Evolutionary conservation across 1,140 invertebrate species (phyloP), one percentile per base, ranked within the genome.

Genomic region (Drosophila yakuba): DNA sequence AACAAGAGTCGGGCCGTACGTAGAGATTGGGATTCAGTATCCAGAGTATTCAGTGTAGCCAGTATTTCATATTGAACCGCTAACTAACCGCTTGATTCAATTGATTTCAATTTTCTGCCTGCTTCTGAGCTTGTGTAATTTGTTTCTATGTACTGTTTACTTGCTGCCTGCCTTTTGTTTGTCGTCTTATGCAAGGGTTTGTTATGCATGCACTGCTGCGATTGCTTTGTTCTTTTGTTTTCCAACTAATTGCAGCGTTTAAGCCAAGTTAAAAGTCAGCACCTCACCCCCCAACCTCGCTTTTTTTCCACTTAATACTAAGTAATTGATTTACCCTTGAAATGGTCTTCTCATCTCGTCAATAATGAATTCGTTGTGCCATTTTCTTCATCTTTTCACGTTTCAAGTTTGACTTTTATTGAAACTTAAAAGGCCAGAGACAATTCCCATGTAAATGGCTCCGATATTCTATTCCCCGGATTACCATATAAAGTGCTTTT

Each of bases 1-100:
- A 83, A 83, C 48, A 92, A 92, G 50, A 90, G 79, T 35, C 78
- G 81, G 38, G 63, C 91, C 66, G 91, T 92, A 92, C 76, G 91
- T 92, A 91, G 39, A 71, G 45, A 44, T 39, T 47, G 23, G 54
- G 51, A 52, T 66, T 23, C n/a, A 50, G 39, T 20, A 58, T 51
- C 23, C 43, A 58, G 32, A 39, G 3, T 38, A 38, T 58, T 3
- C 23, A 23, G 23, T 23, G 23, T 23, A 23, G 2, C 3, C 23
- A 3, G 23, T 4, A 25, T 25, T 4, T 25, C 58, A 35, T 51
- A 43, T 55, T 35, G 35, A 56, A 55, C 54, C 38, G 44, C 56
- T 60, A 75, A 51, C 56, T 60, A 75, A 64, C 52, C 67, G 39
- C 71, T 73, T 17, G 17, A 17, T 17, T 17, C 15, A 83, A 83